Conservation (phyloP, 1,140 invertebrate genomes). For the Brachionus plicatilis region DNA sequence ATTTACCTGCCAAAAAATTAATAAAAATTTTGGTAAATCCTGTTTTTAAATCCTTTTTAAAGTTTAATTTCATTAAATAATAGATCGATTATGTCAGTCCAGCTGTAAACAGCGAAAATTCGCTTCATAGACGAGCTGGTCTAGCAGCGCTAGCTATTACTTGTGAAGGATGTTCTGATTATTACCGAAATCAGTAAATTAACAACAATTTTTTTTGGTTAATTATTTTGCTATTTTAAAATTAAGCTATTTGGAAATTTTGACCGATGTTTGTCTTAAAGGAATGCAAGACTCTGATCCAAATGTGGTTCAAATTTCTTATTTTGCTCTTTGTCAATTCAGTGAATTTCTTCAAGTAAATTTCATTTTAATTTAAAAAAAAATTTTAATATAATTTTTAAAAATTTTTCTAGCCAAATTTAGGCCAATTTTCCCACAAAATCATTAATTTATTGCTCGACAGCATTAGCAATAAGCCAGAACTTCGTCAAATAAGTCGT, state of each 20-base stretch:
- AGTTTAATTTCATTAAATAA: neutral
- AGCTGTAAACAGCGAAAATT: neutral
- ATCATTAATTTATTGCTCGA: slow-evolving; percentile 19
- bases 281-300: slow-evolving; percentile 26
- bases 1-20: slow-evolving; percentile 34
- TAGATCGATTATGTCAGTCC: slow-evolving; percentile 26
- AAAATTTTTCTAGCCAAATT: slow-evolving; percentile 29
- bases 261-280: slow-evolving; percentile 32
- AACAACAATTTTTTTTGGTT: neutral
- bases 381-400: too few relatives aligned
- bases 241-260: slow-evolving; percentile 29
- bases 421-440: neutral
- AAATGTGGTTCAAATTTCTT: slow-evolving; percentile 22
- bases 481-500: slow-evolving; percentile 6
- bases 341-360: slow-evolving; percentile 33
- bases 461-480: neutral
- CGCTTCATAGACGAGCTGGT: slow-evolving; percentile 20
- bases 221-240: neutral
- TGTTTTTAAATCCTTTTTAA: neutral
- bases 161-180: slow-evolving; percentile 39
- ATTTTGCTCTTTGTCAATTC: slow-evolving; percentile 33
- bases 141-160: slow-evolving; percentile 29
- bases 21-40: slow-evolving; percentile 25
- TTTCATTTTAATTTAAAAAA: neutral
- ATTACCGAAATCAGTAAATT: slow-evolving; percentile 17